Base-by-base conservation (phyloP, 2,113 vertebrate genomes). In the Sebastes fasciatus region DNA sequence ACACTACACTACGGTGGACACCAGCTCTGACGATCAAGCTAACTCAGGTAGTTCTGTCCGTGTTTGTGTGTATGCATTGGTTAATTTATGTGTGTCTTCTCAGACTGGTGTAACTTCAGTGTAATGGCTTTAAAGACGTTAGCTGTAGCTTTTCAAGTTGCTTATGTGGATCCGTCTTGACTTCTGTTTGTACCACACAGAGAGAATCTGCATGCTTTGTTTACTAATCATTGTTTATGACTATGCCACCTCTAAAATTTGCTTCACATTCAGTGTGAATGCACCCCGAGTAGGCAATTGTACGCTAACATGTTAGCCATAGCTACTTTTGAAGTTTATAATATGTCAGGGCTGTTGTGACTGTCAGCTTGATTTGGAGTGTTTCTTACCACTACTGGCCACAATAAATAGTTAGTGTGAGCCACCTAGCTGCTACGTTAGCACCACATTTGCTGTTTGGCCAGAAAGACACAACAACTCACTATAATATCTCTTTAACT, bases 1-100 rank as follows among this genome's bases (percentile, higher is more conserved):
- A 34, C 96, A 96, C 85, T 99, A 99, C 86, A 99, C 98, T n/a
- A 94, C 92, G 48, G 94, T 96, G 69, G 96, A 97, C 67, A 95
- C 94, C 11, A 93, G 64, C 89, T 91, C 93, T 14, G 96, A 95
- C 23, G 95, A 96, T 67, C 78, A 92, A 8, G 81, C 92, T 8
- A 96, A 82, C 87, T 74, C 94, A 94, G 97, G 97, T 97, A 94
- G 6, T 19, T 23, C 43, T 61, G 43, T 63, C 26, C 17, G 16
- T 87, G 42, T 34, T 6, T 34, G 54, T 57, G n/a, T 61, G 58
- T 45, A 26, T 66, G 21, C 11, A 51, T 61, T 16, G 1, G 51
- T 74, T 19, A 69, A 19, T 64, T 12, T 16, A 40, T 79, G 14
- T 69, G 65, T 82, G 23, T 80, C 23, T 21, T 67, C 52, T 67